Conservation (phyloP, 2,888 invertebrate species). For the Drosophila histrio region DNA sequence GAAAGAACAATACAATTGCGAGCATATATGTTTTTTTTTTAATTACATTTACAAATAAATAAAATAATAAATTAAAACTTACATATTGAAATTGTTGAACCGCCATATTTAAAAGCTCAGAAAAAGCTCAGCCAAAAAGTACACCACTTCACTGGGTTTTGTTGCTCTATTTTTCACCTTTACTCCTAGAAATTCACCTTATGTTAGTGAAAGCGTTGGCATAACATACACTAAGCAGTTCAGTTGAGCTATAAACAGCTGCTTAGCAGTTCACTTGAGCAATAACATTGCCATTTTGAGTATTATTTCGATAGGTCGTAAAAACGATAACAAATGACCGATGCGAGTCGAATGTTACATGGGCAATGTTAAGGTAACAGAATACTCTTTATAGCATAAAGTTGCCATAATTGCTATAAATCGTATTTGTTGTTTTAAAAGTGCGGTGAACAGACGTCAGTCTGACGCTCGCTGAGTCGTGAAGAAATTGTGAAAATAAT, state of each 20-base stretch:
- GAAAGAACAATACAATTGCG: conserved; percentile 10
- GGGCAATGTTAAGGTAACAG: conserved; percentile 32
- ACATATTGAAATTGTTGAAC: not conserved
- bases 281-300: conserved; percentile 39
- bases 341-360: conserved; percentile 14
- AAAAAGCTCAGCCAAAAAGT: conserved; percentile 21
- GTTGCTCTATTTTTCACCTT: not conserved
- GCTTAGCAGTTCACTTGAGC: conserved; percentile 17
- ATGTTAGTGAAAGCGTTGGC: not conserved
- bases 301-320: conserved; percentile 14
- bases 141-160: conserved; percentile 13
- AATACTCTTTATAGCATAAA: conserved; percentile 38
- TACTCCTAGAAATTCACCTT: not conserved
- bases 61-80: not conserved
- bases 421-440: conserved; percentile 60
- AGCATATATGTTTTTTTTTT: conserved; percentile 13
- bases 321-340: conserved; percentile 27
- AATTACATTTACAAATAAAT: conserved; percentile 8
- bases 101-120: conserved; percentile 7
- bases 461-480: conserved; percentile 40
- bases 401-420: conserved; percentile 41
- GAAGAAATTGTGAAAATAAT: conserved; percentile 57
- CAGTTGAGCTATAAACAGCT: conserved; percentile 12
- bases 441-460: conserved; percentile 61
- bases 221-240: conserved; percentile 8